Evolutionary conservation across 2,797 vertebrate genomes (phyloP).

Genomic region (Eulemur coronatus): DNA sequence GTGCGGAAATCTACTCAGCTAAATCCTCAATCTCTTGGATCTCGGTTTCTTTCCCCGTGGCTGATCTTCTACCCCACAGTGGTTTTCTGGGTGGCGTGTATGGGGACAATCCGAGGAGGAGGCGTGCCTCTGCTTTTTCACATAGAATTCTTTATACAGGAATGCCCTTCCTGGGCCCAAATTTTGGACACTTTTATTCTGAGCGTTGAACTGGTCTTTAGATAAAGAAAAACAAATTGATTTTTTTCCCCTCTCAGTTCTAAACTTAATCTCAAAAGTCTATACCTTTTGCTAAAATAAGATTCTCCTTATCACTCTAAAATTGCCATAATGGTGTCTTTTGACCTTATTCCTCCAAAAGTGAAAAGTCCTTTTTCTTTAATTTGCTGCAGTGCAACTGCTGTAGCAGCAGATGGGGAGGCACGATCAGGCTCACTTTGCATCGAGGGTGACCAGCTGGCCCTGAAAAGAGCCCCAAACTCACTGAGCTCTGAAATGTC

Average conservation of each 20-base stretch:
- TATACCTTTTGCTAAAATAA: background rate
- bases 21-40: background rate
- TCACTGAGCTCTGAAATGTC: background rate
- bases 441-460: background rate
- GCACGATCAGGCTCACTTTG: background rate
- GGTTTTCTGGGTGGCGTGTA: background rate
- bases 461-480: background rate
- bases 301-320: background rate
- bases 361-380: background rate
- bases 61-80: too few relatives aligned
- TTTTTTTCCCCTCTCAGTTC: background rate
- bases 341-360: background rate
- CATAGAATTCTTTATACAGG: background rate
- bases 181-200: background rate
- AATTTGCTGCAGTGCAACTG: background rate
- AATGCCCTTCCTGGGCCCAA: background rate
- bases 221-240: background rate
- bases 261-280: background rate
- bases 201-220: background rate
- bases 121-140: background rate
- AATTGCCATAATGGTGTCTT: background rate
- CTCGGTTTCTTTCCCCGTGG: background rate
- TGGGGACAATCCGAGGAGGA: background rate
- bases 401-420: background rate
- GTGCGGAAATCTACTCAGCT: background rate